phyloP scores from a whole-genome alignment of 2,888 invertebrate species.

The Trissoscelio sp. region DNA sequence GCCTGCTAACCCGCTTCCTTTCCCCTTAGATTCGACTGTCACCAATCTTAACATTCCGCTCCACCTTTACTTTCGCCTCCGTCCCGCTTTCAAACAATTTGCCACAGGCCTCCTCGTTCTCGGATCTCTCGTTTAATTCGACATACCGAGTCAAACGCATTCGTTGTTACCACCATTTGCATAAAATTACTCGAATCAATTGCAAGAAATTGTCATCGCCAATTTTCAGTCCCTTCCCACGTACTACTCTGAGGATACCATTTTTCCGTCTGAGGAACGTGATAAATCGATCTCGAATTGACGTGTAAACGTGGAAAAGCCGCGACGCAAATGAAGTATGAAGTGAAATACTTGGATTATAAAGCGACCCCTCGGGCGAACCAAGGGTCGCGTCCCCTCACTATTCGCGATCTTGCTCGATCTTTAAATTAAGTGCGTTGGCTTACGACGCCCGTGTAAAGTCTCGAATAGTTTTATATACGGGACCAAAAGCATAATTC shows the following conservation, averaged over 20 bases:
- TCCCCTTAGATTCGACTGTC: constrained; percentile 63
- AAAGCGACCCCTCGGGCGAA: constrained; percentile 70
- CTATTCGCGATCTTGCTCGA: constrained; percentile 71
- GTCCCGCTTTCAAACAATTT: constrained; percentile 76
- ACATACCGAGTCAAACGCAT: constrained; percentile 48
- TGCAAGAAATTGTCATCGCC: neutral
- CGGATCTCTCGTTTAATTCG: constrained; percentile 57
- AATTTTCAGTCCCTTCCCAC: neutral
- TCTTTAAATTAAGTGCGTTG: constrained; percentile 82
- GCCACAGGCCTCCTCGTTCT: constrained; percentile 76
- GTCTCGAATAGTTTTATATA: constrained; percentile 75
- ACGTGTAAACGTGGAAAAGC: constrained; percentile 69
- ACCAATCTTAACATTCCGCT: constrained; percentile 72
- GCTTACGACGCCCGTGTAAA: constrained; percentile 82
- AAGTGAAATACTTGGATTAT: constrained; percentile 78
- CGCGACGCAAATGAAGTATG: constrained; percentile 79
- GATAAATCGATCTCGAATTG: constrained; percentile 49
- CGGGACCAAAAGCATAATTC: constrained; percentile 13
- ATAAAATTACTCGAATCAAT: constrained; percentile 8
- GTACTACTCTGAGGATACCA: no score
- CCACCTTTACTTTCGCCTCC: constrained; percentile 67
- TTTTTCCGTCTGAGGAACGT: constrained; percentile 35
- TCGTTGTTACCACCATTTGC: constrained; percentile 28
- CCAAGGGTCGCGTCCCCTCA: constrained; percentile 71
- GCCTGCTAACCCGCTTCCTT: constrained; percentile 63